Conservation (phyloP, 2,888 invertebrate species). For the Chaitophorus viminalis region DNA sequence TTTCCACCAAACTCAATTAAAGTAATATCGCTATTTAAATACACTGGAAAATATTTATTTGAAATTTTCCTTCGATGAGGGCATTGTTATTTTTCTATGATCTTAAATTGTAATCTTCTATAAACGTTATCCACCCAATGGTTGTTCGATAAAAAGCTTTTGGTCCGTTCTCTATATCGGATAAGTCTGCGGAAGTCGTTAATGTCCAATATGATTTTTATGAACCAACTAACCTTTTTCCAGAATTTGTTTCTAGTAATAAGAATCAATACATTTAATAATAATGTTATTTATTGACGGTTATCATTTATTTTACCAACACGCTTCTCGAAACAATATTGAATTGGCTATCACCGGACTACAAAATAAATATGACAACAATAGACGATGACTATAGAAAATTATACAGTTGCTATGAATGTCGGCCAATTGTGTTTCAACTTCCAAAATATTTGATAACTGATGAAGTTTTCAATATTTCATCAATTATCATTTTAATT, state of each 20-base stretch:
- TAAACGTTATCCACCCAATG: not conserved
- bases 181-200: not conserved
- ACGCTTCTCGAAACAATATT: not conserved
- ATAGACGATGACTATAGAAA: not conserved
- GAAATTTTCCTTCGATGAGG: not conserved
- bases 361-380: not conserved
- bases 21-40: not conserved
- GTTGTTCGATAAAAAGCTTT: conserved; percentile 5
- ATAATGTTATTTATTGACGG: not conserved
- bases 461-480: not conserved
- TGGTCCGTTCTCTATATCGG: not conserved
- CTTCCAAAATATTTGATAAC: not conserved
- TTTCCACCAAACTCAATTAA: not conserved
- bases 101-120: conserved; percentile 25
- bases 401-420: not conserved
- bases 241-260: not conserved
- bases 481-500: not conserved
- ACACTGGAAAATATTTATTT: conserved; percentile 12
- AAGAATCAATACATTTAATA: not conserved
- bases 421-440: not conserved
- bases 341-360: not conserved
- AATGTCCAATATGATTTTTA: conserved; percentile 11
- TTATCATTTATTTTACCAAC: not conserved
- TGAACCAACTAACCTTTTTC: conserved; percentile 7
- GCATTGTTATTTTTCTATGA: conserved; percentile 21